Percentiles rank a stretch among this genome's conserved stretches.
Evolutionary conservation across 35 echinoderm and acorn worm species (phyloP).

Genomic region (Ophiothrix spiculata): DNA sequence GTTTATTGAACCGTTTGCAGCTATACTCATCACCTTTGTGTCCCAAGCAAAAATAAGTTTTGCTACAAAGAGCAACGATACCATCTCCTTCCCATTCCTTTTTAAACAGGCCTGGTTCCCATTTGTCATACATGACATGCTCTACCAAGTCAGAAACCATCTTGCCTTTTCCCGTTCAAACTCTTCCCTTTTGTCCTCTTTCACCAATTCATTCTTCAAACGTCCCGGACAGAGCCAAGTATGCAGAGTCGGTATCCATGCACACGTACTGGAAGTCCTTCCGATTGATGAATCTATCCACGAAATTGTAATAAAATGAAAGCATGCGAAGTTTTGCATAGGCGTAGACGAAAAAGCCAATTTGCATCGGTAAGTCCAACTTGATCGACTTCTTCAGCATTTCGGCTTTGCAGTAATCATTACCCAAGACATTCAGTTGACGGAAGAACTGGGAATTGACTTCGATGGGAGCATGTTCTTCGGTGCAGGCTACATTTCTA

Average conservation of each 20-base stretch:
- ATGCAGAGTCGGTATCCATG: too few relatives aligned
- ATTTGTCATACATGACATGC: conserved; percentile 38
- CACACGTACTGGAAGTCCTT: not conserved
- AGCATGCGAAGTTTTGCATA: conserved; percentile 31
- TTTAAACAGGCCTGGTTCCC: conserved; percentile 59
- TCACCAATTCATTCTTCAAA: too few relatives aligned
- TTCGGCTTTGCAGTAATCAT: not conserved
- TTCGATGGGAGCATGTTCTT: not conserved
- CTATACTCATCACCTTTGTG: conserved; percentile 11
- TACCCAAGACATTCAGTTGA: not conserved
- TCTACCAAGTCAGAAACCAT: conserved; percentile 20
- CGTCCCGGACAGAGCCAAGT: too few relatives aligned
- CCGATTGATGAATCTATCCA: conserved; percentile 16
- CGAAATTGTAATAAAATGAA: conserved; percentile 53
- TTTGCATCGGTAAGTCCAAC: conserved; percentile 22
- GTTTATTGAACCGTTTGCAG: conserved; percentile 41
- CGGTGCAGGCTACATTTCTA: not conserved
- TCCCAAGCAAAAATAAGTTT: conserved; percentile 51
- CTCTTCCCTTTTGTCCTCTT: conserved; percentile 1
- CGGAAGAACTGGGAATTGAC: not conserved
- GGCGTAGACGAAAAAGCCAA: conserved; percentile 7
- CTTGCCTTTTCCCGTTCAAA: not conserved
- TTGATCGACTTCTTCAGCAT: not conserved
- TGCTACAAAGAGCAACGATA: conserved; percentile 25
- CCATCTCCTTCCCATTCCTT: conserved; percentile 47